Conservation (phyloP, 1,140 invertebrate species). For the Melitaea cinxia region DNA sequence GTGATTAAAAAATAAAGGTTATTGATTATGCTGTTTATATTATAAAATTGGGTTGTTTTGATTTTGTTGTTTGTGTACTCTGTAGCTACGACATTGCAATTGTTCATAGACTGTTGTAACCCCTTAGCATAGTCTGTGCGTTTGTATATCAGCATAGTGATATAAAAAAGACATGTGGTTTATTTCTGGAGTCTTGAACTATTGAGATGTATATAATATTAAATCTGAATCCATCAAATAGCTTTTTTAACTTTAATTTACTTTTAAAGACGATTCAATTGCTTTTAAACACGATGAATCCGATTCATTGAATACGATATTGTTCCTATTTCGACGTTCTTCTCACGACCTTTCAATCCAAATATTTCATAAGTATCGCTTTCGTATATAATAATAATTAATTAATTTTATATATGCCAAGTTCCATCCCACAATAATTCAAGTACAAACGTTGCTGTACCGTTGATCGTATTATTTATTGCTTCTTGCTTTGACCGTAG, state of each 20-base stretch:
- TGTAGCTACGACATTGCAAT: no score
- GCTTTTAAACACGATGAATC: not conserved
- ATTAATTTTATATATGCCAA: conserved; percentile 20
- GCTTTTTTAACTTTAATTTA: not conserved
- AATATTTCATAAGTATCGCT: not conserved
- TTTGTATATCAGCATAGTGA: no score
- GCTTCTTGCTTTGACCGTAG: conserved; percentile 7
- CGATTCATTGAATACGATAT: not conserved
- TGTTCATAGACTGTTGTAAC: no score
- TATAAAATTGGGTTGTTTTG: no score
- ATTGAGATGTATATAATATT: no score
- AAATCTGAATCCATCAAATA: no score
- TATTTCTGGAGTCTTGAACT: no score
- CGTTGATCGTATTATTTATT: conserved; percentile 27
- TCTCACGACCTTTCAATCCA: conserved; percentile 23
- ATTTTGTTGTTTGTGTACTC: no score
- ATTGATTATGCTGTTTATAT: no score
- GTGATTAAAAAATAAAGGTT: no score
- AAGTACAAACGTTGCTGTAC: conserved; percentile 16
- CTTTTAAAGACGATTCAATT: not conserved
- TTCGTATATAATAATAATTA: conserved; percentile 18
- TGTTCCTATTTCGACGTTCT: not conserved
- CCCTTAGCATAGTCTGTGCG: no score
- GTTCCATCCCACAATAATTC: conserved; percentile 22
- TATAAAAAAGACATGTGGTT: no score